These are phyloP conservation scores for Haliclona indistincta DNA, from an alignment of 37 sponge, comb jelly and placozoan species.

Conservation along the genomic window DNA sequence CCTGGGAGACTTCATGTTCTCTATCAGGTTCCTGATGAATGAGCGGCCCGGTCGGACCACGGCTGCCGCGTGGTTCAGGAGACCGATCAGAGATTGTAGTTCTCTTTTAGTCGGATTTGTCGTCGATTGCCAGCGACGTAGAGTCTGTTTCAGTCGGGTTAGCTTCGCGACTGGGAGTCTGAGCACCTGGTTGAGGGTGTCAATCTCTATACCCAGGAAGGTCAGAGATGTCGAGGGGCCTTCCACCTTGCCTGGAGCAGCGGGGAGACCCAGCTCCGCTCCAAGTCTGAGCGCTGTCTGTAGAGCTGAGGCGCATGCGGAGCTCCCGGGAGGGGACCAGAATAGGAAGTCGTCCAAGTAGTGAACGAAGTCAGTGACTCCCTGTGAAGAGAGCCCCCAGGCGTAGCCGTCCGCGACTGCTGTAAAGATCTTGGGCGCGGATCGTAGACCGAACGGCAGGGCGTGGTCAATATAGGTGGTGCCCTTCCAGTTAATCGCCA, in stretches of 20 bases:
- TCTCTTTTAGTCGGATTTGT: too few species aligned
- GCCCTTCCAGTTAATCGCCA: neutral
- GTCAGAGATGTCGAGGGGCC: neutral
- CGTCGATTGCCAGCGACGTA: too few species aligned
- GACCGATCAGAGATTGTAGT: too few species aligned
- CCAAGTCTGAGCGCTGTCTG: neutral
- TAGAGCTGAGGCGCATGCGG: neutral
- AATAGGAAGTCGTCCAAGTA: neutral
- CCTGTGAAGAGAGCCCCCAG: neutral
- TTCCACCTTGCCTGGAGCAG: neutral
- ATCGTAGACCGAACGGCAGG: neutral
- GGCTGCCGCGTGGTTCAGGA: neutral
- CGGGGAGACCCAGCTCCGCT: neutral
- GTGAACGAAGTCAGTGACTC: neutral
- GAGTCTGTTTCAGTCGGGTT: neutral
- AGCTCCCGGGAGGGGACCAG: neutral
- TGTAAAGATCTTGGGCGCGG: neutral
- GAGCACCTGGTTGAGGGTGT: neutral
- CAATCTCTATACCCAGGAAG: neutral
- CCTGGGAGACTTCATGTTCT: neutral
- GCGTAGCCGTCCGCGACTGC: neutral
- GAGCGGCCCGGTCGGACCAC: neutral
- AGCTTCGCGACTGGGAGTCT: neutral
- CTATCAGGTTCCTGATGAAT: neutral
- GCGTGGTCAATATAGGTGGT: neutral